Percentiles rank a stretch among this genome's conserved stretches.
Conservation (phyloP, 2,888 invertebrate species). For the Latrodectus elegans region DNA sequence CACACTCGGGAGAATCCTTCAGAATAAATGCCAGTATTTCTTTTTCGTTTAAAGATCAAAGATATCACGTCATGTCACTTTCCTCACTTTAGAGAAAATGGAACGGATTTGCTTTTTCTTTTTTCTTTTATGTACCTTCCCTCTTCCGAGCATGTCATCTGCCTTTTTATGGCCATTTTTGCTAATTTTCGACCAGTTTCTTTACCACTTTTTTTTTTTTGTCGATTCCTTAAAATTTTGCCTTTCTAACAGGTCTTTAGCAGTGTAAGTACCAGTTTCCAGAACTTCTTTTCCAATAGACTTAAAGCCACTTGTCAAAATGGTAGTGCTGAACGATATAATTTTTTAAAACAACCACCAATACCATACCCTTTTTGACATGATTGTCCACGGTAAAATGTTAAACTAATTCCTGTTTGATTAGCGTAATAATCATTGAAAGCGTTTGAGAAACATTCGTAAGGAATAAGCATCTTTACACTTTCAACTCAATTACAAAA, state of each 20-base stretch:
- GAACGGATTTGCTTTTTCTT: not conserved
- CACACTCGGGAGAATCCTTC: not conserved
- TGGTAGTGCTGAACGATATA: constrained; percentile 7
- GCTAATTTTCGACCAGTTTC: constrained; percentile 12
- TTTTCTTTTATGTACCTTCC: not conserved
- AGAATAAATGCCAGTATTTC: not conserved
- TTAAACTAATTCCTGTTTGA: constrained; percentile 17
- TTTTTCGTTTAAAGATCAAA: not conserved
- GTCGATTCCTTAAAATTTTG: not conserved
- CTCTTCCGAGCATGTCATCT: not conserved
- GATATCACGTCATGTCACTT: not conserved
- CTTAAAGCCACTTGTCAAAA: too few relatives aligned
- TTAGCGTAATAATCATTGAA: constrained; percentile 28
- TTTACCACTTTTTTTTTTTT: not conserved
- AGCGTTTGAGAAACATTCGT: constrained; percentile 15
- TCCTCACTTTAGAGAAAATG: not conserved
- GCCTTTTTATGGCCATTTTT: constrained; percentile 8
- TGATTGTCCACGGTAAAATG: not conserved
- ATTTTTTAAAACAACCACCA: constrained; percentile 19
- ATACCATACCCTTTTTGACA: constrained; percentile 39
- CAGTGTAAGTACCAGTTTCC: not conserved
- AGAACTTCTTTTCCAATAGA: constrained; percentile 44
- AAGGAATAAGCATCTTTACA: not conserved
- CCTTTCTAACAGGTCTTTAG: not conserved
- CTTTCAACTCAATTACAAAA: too few relatives aligned